A percentile compares a stretch with the other conserved stretches of the same genome.
phyloP scores from a whole-genome alignment of 64 coral and sea anemone genomes.

The Orbicella faveolata region DNA sequence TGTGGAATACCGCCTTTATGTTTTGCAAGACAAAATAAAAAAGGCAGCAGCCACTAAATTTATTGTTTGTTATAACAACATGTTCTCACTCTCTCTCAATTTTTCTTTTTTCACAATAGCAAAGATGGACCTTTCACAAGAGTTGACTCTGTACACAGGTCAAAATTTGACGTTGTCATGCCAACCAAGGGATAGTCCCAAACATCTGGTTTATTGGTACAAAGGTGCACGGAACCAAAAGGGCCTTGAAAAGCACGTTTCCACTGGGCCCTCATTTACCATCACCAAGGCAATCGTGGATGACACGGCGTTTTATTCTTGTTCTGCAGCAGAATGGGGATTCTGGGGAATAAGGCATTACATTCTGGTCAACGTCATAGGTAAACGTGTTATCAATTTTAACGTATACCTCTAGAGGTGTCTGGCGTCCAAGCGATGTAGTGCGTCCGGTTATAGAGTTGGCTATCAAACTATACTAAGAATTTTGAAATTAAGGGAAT shows the following conservation, averaged over 20 bases:
- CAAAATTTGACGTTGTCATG: constrained; percentile 39
- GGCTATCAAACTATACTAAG: too few species aligned
- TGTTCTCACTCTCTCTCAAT: background rate
- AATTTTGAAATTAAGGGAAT: too few species aligned
- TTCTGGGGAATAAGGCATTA: background rate
- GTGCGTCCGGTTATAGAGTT: too few species aligned
- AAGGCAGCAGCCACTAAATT: too few species aligned
- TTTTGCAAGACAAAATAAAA: too few species aligned
- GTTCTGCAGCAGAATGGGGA: constrained; percentile 4
- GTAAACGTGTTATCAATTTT: background rate
- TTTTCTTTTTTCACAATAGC: background rate
- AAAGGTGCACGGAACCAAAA: background rate
- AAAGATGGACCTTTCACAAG: background rate
- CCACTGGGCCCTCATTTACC: background rate
- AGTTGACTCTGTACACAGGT: constrained; percentile 13
- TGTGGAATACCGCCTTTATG: too few species aligned
- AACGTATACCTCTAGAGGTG: background rate
- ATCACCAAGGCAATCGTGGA: constrained; percentile 16
- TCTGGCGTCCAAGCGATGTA: too few species aligned
- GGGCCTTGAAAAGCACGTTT: background rate
- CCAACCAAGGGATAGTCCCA: constrained; percentile 8
- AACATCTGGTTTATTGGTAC: background rate
- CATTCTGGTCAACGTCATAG: constrained; percentile 21
- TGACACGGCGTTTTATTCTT: background rate
- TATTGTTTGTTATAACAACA: background rate